Percentiles rank a stretch among this genome's conserved stretches.
Evolutionary conservation across 2,888 invertebrate species (phyloP).

Genomic region (Phrixothrix hirtus): DNA sequence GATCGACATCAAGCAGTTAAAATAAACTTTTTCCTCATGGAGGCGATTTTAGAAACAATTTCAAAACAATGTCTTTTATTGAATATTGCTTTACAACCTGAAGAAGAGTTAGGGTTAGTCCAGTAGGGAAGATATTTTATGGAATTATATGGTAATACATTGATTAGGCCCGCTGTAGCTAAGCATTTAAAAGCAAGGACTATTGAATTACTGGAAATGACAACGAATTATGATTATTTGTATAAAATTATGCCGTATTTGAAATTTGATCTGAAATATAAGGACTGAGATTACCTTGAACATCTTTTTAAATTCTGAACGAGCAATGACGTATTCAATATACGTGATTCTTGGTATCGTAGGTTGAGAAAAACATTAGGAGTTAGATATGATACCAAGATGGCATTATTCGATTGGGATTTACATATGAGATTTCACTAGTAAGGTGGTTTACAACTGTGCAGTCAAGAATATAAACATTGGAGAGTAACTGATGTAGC

Average conservation of each 20-base stretch:
- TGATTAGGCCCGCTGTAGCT: slow-evolving; percentile 76
- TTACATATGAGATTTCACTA: slow-evolving; percentile 79
- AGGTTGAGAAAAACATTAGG: slow-evolving; percentile 72
- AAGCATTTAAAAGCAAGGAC: slow-evolving; percentile 73
- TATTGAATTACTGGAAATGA: slow-evolving; percentile 70
- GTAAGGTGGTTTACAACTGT: slow-evolving; percentile 64
- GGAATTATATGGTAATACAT: slow-evolving; percentile 76
- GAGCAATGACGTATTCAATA: slow-evolving; percentile 67
- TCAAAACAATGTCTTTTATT: slow-evolving; percentile 79
- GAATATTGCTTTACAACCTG: slow-evolving; percentile 71
- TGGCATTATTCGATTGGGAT: slow-evolving; percentile 90
- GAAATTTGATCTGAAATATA: slow-evolving; percentile 76
- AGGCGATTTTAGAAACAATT: slow-evolving; percentile 75
- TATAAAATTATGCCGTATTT: slow-evolving; percentile 59
- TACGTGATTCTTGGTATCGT: slow-evolving; percentile 74
- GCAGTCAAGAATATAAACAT: slow-evolving; percentile 75
- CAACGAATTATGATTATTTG: slow-evolving; percentile 71
- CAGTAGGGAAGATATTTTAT: slow-evolving; percentile 80
- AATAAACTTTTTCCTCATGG: slow-evolving; percentile 55
- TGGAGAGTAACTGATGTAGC: slow-evolving; percentile 85
- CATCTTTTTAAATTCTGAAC: slow-evolving; percentile 74
- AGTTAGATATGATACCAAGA: slow-evolving; percentile 64
- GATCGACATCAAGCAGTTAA: slow-evolving; percentile 62
- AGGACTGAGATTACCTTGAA: slow-evolving; percentile 82
- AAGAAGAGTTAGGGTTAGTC: slow-evolving; percentile 68